Percentiles rank a stretch among this genome's conserved stretches.
Evolutionary conservation across 53 echinoderm and acorn worm species (phyloP).

Genomic region (Arbacia lixula): DNA sequence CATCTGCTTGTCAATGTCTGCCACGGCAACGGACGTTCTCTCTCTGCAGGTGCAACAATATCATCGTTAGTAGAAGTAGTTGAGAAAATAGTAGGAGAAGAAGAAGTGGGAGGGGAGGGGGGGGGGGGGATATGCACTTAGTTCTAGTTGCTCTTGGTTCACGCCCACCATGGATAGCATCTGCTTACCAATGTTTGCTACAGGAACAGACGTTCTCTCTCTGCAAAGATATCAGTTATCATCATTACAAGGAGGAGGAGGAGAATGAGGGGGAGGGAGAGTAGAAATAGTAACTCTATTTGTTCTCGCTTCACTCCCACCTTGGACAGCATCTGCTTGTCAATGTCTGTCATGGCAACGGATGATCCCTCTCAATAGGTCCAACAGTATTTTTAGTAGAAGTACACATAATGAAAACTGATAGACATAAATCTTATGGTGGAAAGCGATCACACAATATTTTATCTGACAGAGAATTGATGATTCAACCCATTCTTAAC

Average conservation of each 20-base stretch:
- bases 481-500: too few species aligned
- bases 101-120: neutral
- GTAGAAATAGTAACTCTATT: constrained; percentile 60
- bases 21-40: constrained; percentile 78
- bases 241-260: too few species aligned
- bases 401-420: too few species aligned
- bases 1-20: constrained; percentile 83
- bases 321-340: constrained; percentile 70
- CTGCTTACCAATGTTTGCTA: neutral
- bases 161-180: neutral
- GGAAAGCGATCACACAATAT: too few species aligned
- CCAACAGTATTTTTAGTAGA: too few species aligned
- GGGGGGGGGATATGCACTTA: neutral
- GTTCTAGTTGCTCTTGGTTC: neutral
- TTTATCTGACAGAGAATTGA: too few species aligned
- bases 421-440: neutral
- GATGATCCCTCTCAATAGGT: constrained; percentile 68
- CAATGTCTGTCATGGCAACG: constrained; percentile 77
- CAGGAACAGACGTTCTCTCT: neutral
- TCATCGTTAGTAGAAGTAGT: too few species aligned
- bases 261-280: too few species aligned
- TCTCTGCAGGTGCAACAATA: constrained; percentile 31
- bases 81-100: neutral
- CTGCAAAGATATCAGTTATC: too few species aligned
- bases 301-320: constrained; percentile 76